A percentile compares a stretch with the other conserved stretches of the same genome.
Conservation (phyloP, 2,797 vertebrate genomes). For the Protosalanx chinensis region DNA sequence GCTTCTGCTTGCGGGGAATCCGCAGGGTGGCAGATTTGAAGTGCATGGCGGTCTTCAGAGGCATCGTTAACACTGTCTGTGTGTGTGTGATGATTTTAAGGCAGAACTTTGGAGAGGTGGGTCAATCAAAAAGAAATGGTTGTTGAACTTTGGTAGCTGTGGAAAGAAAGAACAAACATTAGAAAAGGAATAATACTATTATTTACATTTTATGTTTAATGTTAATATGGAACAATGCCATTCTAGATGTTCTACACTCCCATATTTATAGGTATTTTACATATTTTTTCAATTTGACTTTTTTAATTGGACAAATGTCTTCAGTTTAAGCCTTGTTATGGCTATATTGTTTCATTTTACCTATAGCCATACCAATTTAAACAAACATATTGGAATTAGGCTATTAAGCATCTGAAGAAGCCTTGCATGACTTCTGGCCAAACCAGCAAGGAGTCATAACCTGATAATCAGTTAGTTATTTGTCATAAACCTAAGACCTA, state of each 20-base stretch:
- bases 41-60: constrained; percentile 24
- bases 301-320: too few relatives aligned
- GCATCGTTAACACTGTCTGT: constrained; percentile 20
- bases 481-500: background rate
- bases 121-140: background rate
- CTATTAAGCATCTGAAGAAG: background rate
- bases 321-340: constrained; percentile 2
- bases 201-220: background rate
- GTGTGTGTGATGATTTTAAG: background rate
- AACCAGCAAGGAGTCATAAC: too few relatives aligned
- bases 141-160: background rate
- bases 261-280: too few relatives aligned
- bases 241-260: background rate
- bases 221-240: background rate
- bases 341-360: background rate
- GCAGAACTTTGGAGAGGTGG: background rate
- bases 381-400: background rate
- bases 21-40: constrained; percentile 46
- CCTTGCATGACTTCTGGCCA: background rate
- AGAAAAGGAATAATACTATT: background rate
- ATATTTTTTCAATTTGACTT: background rate
- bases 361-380: background rate
- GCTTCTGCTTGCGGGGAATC: constrained; percentile 60
- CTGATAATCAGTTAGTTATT: background rate
- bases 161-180: background rate